phyloP scores from a whole-genome alignment of 1,140 invertebrate species.

The Cotesia chilonis region DNA sequence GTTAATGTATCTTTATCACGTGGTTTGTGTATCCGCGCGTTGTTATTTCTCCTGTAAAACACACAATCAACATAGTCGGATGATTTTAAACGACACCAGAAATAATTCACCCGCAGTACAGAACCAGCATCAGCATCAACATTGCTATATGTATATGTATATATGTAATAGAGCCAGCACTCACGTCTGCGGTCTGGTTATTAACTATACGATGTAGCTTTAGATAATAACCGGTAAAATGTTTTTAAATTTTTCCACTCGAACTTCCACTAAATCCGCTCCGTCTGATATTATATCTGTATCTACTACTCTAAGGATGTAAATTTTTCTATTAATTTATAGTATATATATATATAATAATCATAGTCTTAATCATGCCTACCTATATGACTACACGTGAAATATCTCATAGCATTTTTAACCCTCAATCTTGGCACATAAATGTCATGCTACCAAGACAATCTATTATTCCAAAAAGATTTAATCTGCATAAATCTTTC shows the following conservation, averaged over 20 bases:
- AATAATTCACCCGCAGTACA: conserved; percentile 1
- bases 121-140: not conserved
- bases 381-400: not conserved
- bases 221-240: conserved; percentile 2
- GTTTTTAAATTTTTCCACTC: conserved; percentile 26
- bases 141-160: not conserved
- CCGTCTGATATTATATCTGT: not conserved
- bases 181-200: no score
- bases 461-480: not conserved
- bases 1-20: conserved; percentile 4
- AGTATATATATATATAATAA: no score
- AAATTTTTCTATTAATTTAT: no score
- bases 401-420: not conserved
- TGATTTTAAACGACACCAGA: conserved; percentile 21
- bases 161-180: no score
- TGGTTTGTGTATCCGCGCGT: conserved; percentile 8
- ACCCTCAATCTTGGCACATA: not conserved
- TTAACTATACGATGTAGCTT: not conserved
- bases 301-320: not conserved
- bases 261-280: conserved; percentile 2
- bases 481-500: not conserved
- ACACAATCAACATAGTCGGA: conserved; percentile 14
- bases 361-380: not conserved
- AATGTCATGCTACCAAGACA: not conserved
- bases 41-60: not conserved